Conservation (phyloP, 92 coral and sea anemone species). For the Parazoanthus swiftii region DNA sequence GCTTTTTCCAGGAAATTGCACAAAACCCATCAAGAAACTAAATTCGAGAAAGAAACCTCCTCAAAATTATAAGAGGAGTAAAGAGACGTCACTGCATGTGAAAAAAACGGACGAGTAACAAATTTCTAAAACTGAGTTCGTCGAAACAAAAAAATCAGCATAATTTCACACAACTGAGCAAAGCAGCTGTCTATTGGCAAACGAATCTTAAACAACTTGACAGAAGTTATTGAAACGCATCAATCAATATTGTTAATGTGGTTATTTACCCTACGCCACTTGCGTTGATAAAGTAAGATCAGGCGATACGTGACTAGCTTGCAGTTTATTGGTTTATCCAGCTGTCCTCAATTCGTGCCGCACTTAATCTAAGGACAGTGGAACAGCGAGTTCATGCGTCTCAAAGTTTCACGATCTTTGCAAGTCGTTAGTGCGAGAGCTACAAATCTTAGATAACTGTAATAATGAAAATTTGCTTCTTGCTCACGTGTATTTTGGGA, state of each 20-base stretch:
- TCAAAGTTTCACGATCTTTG: neutral
- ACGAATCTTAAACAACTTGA: neutral
- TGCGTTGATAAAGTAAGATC: neutral
- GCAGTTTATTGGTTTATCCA: constrained; percentile 18
- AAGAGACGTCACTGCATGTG: neutral
- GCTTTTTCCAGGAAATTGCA: too few relatives aligned
- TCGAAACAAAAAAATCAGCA: neutral
- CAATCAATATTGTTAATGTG: neutral
- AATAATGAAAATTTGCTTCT: too few relatives aligned
- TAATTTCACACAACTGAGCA: constrained; percentile 1
- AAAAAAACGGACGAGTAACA: neutral
- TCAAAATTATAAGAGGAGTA: too few relatives aligned
- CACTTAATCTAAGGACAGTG: neutral
- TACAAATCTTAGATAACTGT: too few relatives aligned
- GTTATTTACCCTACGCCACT: neutral
- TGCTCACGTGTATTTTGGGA: too few relatives aligned
- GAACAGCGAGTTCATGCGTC: neutral
- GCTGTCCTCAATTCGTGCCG: neutral
- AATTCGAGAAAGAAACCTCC: too few relatives aligned
- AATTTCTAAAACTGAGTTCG: too few relatives aligned
- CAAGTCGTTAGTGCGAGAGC: too few relatives aligned
- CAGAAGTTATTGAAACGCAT: neutral
- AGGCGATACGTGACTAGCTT: neutral
- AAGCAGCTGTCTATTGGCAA: neutral
- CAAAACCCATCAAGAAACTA: too few relatives aligned